phyloP scores from a whole-genome alignment of 1,140 invertebrate genomes.

The Drosophila sp. region DNA sequence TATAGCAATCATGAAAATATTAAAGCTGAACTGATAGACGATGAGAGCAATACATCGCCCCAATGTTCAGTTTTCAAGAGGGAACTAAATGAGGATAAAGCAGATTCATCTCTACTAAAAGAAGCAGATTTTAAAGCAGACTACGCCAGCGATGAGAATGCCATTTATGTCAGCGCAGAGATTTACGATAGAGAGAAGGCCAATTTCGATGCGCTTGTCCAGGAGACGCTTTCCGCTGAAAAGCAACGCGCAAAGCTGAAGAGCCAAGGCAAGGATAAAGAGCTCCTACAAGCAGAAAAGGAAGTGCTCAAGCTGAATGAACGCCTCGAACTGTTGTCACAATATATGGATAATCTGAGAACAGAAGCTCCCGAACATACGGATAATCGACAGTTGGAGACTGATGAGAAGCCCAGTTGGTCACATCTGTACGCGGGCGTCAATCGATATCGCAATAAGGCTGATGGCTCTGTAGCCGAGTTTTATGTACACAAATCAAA shows the following conservation, averaged over 20 bases:
- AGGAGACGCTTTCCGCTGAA: slow-evolving; percentile 27
- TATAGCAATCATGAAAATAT: no score
- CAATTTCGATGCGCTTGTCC: slow-evolving; percentile 32
- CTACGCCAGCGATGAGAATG: slow-evolving; percentile 36
- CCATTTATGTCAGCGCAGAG: slow-evolving; percentile 28
- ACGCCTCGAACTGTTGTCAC: slow-evolving; percentile 5
- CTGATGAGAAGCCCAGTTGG: slow-evolving; percentile 32
- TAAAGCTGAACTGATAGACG: no score
- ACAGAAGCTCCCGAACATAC: background rate
- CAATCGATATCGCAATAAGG: slow-evolving; percentile 39
- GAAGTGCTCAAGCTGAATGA: slow-evolving; percentile 9
- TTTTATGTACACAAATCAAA: slow-evolving; percentile 53
- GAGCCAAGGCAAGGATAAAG: background rate
- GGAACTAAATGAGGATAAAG: slow-evolving; percentile 46
- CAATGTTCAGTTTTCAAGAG: no score
- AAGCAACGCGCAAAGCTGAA: slow-evolving; percentile 9
- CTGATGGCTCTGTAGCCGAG: slow-evolving; percentile 18
- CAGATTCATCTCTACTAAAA: background rate
- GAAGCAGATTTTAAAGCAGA: background rate
- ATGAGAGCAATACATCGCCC: no score
- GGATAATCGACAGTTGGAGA: background rate
- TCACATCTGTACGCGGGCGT: slow-evolving; percentile 40
- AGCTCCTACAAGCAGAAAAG: background rate
- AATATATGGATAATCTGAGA: slow-evolving; percentile 40
- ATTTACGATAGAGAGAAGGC: slow-evolving; percentile 33